These are phyloP conservation scores for Perccottus glenii DNA, from an alignment of 2,113 vertebrate species.

Conservation along the genomic window DNA sequence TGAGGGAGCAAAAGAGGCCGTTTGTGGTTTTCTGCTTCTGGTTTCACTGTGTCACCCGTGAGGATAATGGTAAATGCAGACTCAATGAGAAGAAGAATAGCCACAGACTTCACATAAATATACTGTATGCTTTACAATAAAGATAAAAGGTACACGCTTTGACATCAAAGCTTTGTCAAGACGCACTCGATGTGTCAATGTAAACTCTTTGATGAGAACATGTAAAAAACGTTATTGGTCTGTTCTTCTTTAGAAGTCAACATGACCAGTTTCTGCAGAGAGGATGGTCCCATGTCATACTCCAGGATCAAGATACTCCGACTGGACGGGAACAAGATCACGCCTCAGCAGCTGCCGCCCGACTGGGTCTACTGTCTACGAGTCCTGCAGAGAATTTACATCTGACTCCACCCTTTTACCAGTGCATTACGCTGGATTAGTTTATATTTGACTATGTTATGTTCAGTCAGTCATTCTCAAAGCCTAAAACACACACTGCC, in stretches of 20 bases:
- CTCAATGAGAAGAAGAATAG: constrained; percentile 6
- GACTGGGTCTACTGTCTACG: constrained; percentile 80
- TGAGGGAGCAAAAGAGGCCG: constrained; percentile 26
- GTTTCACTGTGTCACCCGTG: constrained; percentile 50
- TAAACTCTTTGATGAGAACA: constrained; percentile 6
- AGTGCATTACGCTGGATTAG: neutral
- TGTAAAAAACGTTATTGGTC: constrained; percentile 11
- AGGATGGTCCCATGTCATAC: constrained; percentile 70
- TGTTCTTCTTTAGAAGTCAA: constrained; percentile 72
- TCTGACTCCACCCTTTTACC: constrained; percentile 54
- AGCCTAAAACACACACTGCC: neutral
- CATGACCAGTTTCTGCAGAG: constrained; percentile 78
- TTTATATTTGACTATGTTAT: constrained; percentile 1
- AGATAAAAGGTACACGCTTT: constrained; percentile 2
- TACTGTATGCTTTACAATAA: neutral
- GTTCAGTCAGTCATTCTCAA: neutral
- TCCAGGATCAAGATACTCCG: constrained; percentile 77
- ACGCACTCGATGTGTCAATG: constrained; percentile 9
- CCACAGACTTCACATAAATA: constrained; percentile 8
- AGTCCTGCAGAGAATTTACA: constrained; percentile 70
- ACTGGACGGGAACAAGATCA: constrained; percentile 78
- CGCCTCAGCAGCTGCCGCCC: constrained; percentile 71
- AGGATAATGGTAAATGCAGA: constrained; percentile 40
- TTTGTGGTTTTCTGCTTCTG: constrained; percentile 33
- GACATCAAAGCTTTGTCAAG: constrained; percentile 10